Conservation (phyloP, 2,888 invertebrate genomes). For the Eubasilissa splendida region DNA sequence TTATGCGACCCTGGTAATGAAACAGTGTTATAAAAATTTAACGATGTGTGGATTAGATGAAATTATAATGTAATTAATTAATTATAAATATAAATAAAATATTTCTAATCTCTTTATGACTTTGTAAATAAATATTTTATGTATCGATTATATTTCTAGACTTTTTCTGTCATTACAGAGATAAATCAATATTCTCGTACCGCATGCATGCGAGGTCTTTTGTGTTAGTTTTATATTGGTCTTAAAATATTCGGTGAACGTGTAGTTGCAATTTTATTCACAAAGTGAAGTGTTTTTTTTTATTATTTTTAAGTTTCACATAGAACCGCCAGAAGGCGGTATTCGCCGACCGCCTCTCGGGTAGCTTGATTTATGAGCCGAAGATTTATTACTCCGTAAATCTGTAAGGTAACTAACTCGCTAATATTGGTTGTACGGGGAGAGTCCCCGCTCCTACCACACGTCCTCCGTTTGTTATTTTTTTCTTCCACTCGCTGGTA, state of each 20-base stretch:
- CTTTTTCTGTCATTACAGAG: no score
- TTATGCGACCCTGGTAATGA: constrained; percentile 21
- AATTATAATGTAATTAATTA: no score
- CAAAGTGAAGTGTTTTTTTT: constrained; percentile 14
- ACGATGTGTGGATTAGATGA: not conserved
- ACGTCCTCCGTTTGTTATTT: constrained; percentile 16
- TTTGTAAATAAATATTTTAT: no score
- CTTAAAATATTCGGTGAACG: not conserved
- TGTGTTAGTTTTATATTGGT: no score
- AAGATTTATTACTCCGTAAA: constrained; percentile 47
- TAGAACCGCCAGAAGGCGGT: constrained; percentile 21
- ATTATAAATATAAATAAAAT: no score
- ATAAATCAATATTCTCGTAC: no score
- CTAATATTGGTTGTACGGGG: constrained; percentile 32
- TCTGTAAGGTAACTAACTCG: constrained; percentile 37
- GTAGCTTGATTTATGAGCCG: constrained; percentile 39
- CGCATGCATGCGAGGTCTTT: no score
- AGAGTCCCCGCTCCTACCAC: constrained; percentile 9
- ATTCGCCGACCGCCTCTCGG: constrained; percentile 8
- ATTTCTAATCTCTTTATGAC: no score
- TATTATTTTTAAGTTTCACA: not conserved
- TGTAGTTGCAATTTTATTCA: constrained; percentile 1
- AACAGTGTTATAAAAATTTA: constrained; percentile 16
- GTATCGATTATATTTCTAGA: no score
- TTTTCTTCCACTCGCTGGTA: not conserved